Evolutionary conservation across 2,113 vertebrate species (phyloP), one percentile per base, ranked within the genome.

Genomic region (Pontoporia blainvillei): DNA sequence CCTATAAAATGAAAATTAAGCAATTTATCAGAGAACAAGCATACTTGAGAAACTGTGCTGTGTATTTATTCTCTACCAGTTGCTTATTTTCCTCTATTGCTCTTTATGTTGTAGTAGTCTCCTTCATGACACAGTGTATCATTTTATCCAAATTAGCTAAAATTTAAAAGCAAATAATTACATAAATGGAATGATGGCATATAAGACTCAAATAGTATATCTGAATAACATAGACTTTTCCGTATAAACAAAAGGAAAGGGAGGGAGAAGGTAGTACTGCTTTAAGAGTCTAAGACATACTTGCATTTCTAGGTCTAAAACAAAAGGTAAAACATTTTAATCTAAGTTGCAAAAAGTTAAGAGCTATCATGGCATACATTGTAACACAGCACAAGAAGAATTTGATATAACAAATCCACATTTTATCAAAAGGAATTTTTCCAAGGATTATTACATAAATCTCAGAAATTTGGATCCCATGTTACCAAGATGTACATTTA

Each of bases 111-210:
- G 49, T 18, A 8, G 73, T 39, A 36, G 1, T 83, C 72, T 84
- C 83, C 20, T 66, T 69, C 34, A 83, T 4, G 8, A 88, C 25
- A 67, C 8, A 79, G 67, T 64, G 7, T 71, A 34, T n/a, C 62
- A 73, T 90, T 96, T 96, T 59, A 83, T 59, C 34, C 31, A 94
- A 96, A 73, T 72, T 9, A 88, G 57, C 79, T 89, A 69, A 67
- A 93, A 90, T 69, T 83, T 91, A 52, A 88, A 95, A 95, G 67
- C 46, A 81, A 93, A 62, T 17, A 82, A 73, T 49, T 64, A 61
- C 4, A 8, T 84, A 90, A 92, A 89, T n/a, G 27, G 34, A 89
- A 91, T 31, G 18, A 64, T 0, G 41, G 9, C 3, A 81, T 67
- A 31, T 1, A 82, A 12, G 39, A 95, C 72, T 67, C 75, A 86